phyloP scores from a whole-genome alignment of 2,888 invertebrate species.

The Tetragonula carbonaria region DNA sequence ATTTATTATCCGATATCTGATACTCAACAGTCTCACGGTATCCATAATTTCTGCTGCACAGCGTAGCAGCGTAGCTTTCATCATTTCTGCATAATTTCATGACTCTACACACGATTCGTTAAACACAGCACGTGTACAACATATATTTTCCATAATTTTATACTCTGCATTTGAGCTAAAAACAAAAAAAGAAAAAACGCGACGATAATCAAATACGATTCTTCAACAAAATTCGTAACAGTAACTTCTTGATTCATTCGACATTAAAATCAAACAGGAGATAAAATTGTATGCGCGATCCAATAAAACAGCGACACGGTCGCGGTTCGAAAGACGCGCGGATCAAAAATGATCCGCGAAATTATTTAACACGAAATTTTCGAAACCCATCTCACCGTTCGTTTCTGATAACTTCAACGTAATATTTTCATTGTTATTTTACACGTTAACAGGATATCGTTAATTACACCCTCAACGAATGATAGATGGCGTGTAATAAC shows the following conservation, averaged over 20 bases:
- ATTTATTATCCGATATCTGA: not conserved
- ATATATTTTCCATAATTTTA: not conserved
- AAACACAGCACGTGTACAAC: not conserved
- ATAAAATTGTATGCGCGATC: not conserved
- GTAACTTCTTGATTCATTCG: not conserved
- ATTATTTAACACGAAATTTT: not conserved
- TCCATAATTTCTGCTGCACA: not conserved
- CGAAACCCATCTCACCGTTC: not conserved
- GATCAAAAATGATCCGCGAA: not conserved
- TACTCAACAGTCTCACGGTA: not conserved
- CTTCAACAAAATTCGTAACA: not conserved
- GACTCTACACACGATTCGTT: not conserved
- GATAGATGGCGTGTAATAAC: not conserved
- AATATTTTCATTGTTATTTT: not conserved
- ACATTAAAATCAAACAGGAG: not conserved
- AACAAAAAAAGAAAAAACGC: no score
- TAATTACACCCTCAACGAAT: not conserved
- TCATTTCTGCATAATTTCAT: not conserved
- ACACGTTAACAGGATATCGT: not conserved
- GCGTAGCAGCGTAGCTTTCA: no score
- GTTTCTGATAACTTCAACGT: no score
- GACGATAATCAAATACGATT: no score
- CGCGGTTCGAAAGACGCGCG: not conserved
- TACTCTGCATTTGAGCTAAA: not conserved
- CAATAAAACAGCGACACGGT: not conserved